These are phyloP conservation scores for Rutpela maculata DNA, from an alignment of 2,888 invertebrate species.

Conservation along the genomic window DNA sequence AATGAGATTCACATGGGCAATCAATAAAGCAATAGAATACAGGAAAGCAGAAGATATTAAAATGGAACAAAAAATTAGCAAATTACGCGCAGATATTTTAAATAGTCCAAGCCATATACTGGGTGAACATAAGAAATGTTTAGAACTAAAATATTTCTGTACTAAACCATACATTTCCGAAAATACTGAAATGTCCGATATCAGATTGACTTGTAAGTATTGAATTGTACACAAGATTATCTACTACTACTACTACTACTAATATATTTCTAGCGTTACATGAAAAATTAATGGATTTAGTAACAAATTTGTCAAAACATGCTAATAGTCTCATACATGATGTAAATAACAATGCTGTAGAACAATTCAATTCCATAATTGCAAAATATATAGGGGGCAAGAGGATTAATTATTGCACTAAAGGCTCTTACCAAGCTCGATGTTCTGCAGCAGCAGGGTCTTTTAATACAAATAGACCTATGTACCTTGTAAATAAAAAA, in stretches of 20 bases:
- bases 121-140: constrained; percentile 32
- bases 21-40: constrained; percentile 26
- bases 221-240: not conserved
- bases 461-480: not conserved
- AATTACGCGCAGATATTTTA: constrained; percentile 13
- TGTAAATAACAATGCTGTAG: constrained; percentile 42
- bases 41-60: not conserved
- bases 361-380: constrained; percentile 51
- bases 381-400: constrained; percentile 52
- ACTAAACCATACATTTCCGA: not conserved
- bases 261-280: constrained; percentile 23
- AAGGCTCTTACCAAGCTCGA: constrained; percentile 2
- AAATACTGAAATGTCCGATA: constrained; percentile 19
- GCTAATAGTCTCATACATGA: constrained; percentile 41
- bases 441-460: not conserved
- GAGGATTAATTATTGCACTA: constrained; percentile 46
- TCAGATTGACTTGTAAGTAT: constrained; percentile 28
- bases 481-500: not conserved
- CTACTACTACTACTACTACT: not conserved
- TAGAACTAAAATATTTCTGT: constrained; percentile 30
- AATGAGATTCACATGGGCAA: constrained; percentile 17
- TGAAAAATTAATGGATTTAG: constrained; percentile 7
- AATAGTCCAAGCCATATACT: constrained; percentile 35
- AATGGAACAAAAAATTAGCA: not conserved
- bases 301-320: constrained; percentile 22